A percentile compares a stretch with the other conserved stretches of the same genome.
Evolutionary conservation across 2,797 vertebrate species (phyloP).

Genomic region (Numenius phaeopus): DNA sequence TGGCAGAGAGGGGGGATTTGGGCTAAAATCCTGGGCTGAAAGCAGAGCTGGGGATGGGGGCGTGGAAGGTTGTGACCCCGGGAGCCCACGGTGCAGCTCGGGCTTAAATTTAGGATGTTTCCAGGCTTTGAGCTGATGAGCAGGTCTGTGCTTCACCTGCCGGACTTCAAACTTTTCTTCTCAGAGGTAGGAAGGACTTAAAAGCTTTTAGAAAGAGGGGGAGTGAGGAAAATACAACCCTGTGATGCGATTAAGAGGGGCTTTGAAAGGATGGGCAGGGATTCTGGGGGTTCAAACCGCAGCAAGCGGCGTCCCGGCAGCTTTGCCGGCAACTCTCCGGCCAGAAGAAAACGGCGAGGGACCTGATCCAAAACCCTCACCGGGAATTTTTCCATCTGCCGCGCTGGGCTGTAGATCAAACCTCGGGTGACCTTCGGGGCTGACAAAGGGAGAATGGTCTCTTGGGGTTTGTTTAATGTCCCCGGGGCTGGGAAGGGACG

Average conservation of each 20-base stretch:
- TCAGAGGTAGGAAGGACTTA: accelerated
- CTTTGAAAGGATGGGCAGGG: not conserved
- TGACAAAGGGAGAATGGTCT: conserved; percentile 28
- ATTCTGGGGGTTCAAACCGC: accelerated
- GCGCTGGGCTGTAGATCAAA: conserved; percentile 14
- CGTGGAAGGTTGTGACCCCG: not conserved
- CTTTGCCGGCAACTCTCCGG: not conserved
- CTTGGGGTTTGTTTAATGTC: conserved; percentile 65
- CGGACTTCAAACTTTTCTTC: not conserved
- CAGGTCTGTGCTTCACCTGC: not conserved
- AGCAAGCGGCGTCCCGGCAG: accelerated
- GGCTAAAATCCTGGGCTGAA: not conserved
- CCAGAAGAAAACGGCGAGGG: not conserved
- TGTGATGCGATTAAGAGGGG: not conserved
- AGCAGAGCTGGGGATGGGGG: not conserved
- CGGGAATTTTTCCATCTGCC: not conserved
- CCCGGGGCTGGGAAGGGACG: conserved; percentile 36
- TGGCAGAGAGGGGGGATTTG: not conserved
- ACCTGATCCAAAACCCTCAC: not conserved
- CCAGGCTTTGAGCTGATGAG: not conserved
- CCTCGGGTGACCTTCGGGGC: not conserved
- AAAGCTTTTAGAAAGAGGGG: not conserved
- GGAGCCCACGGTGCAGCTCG: not conserved
- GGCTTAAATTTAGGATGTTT: not conserved
- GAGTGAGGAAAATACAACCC: not conserved